Evolutionary conservation across 1,140 invertebrate genomes (phyloP).

Genomic region (Aplysia californica): DNA sequence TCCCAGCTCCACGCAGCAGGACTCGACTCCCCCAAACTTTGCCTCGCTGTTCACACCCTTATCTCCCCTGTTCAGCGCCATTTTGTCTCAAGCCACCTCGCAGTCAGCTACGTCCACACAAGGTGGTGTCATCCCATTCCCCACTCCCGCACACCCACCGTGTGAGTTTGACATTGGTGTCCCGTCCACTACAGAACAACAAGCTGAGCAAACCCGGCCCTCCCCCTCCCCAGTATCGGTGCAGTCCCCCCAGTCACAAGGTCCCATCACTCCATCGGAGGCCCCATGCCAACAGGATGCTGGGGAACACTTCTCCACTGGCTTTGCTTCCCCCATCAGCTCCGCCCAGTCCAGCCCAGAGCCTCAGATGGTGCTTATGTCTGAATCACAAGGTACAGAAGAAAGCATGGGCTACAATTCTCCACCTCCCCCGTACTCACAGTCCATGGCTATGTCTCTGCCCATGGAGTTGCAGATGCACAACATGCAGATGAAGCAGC

Average conservation of each 20-base stretch:
- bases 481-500: conserved; percentile 60
- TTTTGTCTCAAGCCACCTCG: conserved; percentile 34
- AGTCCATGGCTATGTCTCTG: conserved; percentile 37
- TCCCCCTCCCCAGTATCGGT: conserved; percentile 45
- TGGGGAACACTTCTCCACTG: conserved; percentile 53
- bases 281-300: conserved; percentile 36
- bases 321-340: conserved; percentile 52
- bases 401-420: conserved; percentile 39
- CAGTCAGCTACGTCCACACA: conserved; percentile 9
- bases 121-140: too few relatives aligned
- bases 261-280: conserved; percentile 39
- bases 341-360: conserved; percentile 58
- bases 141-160: too few relatives aligned
- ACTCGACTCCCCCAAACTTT: conserved; percentile 36
- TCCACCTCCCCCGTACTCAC: conserved; percentile 55
- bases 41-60: conserved; percentile 54
- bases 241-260: conserved; percentile 40
- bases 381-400: conserved; percentile 31
- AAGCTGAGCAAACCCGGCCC: too few relatives aligned
- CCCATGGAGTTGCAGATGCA: conserved; percentile 43
- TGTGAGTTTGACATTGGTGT: conserved; percentile 14
- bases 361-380: conserved; percentile 41
- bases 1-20: conserved; percentile 43
- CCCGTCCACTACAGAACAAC: not conserved
- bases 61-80: conserved; percentile 57